Evolutionary conservation across 64 coral and sea anemone species (phyloP), one percentile per base, ranked within the genome.

Genomic region (Dendronephthya gigantea): DNA sequence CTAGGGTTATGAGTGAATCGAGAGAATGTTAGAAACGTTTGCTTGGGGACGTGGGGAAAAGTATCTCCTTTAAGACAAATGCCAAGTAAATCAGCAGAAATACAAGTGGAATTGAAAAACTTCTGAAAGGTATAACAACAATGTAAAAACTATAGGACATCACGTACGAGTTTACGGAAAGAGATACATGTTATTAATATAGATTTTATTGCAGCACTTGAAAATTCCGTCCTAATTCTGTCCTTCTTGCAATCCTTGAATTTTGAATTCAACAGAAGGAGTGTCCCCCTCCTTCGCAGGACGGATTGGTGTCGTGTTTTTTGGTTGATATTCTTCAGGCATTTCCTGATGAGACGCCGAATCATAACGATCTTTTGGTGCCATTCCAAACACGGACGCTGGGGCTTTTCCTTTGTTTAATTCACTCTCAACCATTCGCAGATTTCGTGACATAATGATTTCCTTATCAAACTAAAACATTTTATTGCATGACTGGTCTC

Each of bases 171-270:
- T n/a, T n/a, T n/a, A n/a, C n/a, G n/a, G n/a, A n/a, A n/a, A n/a
- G n/a, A n/a, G n/a, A n/a, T n/a, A n/a, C n/a, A n/a, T n/a, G n/a
- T n/a, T n/a, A n/a, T n/a, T n/a, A n/a, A n/a, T n/a, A n/a, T n/a
- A n/a, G n/a, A 52, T 22, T 2, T 52, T 22, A 52, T 16, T 1
- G 23, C 13, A 52, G 50, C 8, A 1, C 9, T 16, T 16, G 23
- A 16, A 10, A 52, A 52, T 12, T 2, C 23, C 50, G 13, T 22
- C 8, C 1, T 62, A n/a, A 23, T 62, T 62, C 55, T 62, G 55
- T 62, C 55, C 55, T 27, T 79, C 72, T 79, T 79, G 72, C 72
- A 79, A 79, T 19, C 30, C 72, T 79, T 79, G 32, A 79, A 79
- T 79, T 19, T 35, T 79, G 36, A 79, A 79, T 35, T 79, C 72